These are phyloP conservation scores for Dendrolimus pini DNA, from an alignment of 2,888 invertebrate genomes.

Conservation along the genomic window DNA sequence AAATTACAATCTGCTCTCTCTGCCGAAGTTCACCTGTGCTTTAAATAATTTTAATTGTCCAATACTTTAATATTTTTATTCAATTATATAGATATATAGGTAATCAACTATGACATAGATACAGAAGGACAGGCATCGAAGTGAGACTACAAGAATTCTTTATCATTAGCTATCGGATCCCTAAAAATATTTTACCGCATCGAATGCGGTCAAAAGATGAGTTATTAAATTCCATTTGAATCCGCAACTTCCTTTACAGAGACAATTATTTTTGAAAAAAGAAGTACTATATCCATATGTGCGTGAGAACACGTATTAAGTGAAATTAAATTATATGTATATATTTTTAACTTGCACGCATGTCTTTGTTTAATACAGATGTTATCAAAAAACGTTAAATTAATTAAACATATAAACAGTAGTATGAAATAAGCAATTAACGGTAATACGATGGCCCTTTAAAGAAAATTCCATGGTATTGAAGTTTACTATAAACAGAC, in stretches of 20 bases:
- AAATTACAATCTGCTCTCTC: too few species aligned
- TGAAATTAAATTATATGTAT: slow-evolving; percentile 13
- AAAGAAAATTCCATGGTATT: slow-evolving; percentile 19
- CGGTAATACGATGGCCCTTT: slow-evolving; percentile 20
- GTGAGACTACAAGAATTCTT: too few species aligned
- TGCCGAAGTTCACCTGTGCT: too few species aligned
- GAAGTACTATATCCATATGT: slow-evolving; percentile 25
- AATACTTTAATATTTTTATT: too few species aligned
- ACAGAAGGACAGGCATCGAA: too few species aligned
- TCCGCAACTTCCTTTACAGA: slow-evolving; percentile 61
- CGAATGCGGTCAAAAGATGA: slow-evolving; percentile 34
- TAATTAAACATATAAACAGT: background rate
- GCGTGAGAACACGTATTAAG: slow-evolving; percentile 45
- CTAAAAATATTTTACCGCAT: too few species aligned
- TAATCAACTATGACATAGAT: too few species aligned
- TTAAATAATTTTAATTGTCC: too few species aligned
- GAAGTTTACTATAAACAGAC: slow-evolving; percentile 13
- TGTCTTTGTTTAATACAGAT: slow-evolving; percentile 45
- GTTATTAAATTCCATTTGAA: slow-evolving; percentile 47
- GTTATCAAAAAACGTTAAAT: slow-evolving; percentile 27
- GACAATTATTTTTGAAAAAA: slow-evolving; percentile 50
- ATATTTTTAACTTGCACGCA: slow-evolving; percentile 36
- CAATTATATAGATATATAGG: too few species aligned
- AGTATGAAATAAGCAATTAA: slow-evolving; percentile 20
- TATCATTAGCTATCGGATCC: too few species aligned